Evolutionary conservation across 2,797 vertebrate genomes (phyloP).

Genomic region (Anas bernieri): DNA sequence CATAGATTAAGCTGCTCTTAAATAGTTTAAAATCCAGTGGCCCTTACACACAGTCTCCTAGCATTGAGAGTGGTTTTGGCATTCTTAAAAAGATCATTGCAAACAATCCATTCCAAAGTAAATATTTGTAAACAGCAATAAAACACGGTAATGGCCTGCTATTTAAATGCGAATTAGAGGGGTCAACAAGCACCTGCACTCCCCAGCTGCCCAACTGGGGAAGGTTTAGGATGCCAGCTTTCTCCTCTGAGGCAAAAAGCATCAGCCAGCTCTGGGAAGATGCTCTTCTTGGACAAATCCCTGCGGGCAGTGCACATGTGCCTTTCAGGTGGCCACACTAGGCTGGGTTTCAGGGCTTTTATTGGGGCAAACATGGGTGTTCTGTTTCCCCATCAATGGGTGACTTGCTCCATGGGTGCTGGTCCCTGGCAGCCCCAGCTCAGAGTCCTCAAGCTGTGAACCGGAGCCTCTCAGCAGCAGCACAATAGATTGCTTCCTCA

Average conservation of each 20-base stretch:
- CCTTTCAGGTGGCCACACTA: rapidly evolving
- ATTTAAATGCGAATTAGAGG: not conserved
- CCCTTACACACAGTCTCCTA: not conserved
- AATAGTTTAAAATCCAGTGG: not conserved
- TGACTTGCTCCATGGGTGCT: not conserved
- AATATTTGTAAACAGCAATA: not conserved
- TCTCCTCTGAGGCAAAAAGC: not conserved
- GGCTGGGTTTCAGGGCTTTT: not conserved
- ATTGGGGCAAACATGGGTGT: rapidly evolving
- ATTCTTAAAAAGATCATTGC: not conserved
- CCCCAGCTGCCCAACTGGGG: not conserved
- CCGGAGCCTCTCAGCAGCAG: not conserved
- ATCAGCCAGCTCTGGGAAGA: not conserved
- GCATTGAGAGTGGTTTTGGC: not conserved
- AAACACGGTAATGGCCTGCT: not conserved
- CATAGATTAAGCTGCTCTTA: not conserved
- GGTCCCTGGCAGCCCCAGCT: not conserved
- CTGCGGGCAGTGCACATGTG: rapidly evolving
- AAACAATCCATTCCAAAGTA: not conserved
- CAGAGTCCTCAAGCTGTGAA: not conserved
- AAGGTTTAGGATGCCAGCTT: not conserved
- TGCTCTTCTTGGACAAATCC: not conserved
- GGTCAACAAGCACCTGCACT: rapidly evolving
- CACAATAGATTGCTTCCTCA: not conserved
- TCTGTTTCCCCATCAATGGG: not conserved